These are phyloP conservation scores for Ligdia adustata DNA, from an alignment of 2,888 invertebrate species.

Conservation along the genomic window DNA sequence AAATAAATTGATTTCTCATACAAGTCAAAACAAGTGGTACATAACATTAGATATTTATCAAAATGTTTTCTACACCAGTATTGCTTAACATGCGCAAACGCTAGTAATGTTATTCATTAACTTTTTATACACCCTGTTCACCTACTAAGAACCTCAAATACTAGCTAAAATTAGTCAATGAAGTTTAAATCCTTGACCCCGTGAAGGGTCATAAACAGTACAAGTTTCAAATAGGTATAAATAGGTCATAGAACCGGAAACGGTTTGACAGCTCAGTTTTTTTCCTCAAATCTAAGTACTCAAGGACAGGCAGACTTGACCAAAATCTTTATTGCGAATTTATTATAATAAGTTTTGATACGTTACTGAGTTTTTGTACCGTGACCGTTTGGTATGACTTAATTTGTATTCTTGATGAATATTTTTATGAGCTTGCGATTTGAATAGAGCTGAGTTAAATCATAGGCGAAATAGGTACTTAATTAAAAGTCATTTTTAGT, in stretches of 20 bases:
- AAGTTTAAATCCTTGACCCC: background rate
- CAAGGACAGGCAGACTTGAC: constrained; percentile 13
- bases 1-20: no score
- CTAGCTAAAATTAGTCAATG: no score
- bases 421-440: background rate
- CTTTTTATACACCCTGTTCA: no score
- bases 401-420: constrained; percentile 8
- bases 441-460: no score
- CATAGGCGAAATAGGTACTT: no score
- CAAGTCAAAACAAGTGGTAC: no score
- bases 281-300: background rate
- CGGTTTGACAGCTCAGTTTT: background rate
- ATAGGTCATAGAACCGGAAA: constrained; percentile 22
- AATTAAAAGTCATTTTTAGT: no score
- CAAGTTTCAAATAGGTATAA: constrained; percentile 13
- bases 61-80: no score
- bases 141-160: background rate
- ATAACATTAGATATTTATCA: no score
- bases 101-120: no score
- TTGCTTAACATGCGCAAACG: no score
- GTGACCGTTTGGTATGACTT: constrained; percentile 1
- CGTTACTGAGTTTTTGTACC: constrained; percentile 2
- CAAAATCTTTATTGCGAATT: constrained; percentile 15
- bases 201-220: constrained; percentile 3
- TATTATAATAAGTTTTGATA: constrained; percentile 13